Conservation (phyloP, 2,797 vertebrate genomes). For the Eleutherodactylus coqui region DNA sequence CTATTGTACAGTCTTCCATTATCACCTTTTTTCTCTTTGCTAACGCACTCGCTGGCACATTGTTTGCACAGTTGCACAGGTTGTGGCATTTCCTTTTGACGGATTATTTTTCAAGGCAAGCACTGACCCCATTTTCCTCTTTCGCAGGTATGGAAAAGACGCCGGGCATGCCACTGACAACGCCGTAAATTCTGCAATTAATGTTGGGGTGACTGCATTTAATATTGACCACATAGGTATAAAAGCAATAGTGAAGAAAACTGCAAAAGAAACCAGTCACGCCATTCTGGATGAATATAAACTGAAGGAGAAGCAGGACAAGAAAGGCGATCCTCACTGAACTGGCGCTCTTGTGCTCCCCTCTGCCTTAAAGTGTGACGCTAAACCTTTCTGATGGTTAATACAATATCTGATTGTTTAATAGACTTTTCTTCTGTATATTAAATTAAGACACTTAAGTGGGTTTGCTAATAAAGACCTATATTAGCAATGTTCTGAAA, state of each 20-base stretch:
- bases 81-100: not conserved
- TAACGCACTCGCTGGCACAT: not conserved
- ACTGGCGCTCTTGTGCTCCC: too few species aligned
- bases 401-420: not conserved
- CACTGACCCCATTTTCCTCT: not conserved
- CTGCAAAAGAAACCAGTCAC: constrained; percentile 89
- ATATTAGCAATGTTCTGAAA: not conserved
- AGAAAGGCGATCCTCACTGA: constrained; percentile 64
- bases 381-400: not conserved
- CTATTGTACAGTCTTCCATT: not conserved
- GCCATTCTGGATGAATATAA: constrained; percentile 92
- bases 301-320: constrained; percentile 76
- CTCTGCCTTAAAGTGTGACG: constrained; percentile 41
- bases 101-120: not conserved
- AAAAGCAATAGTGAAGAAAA: constrained; percentile 93
- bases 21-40: too few species aligned
- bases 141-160: constrained; percentile 88
- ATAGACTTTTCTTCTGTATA: not conserved
- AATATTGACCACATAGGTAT: constrained; percentile 95
- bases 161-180: constrained; percentile 92
- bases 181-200: constrained; percentile 93
- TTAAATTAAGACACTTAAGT: not conserved
- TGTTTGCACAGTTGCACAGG: not conserved
- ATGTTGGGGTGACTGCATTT: constrained; percentile 90
- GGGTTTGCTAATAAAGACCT: not conserved